phyloP scores from a whole-genome alignment of 2,113 vertebrate species.

The Grammomys dolichurus region DNA sequence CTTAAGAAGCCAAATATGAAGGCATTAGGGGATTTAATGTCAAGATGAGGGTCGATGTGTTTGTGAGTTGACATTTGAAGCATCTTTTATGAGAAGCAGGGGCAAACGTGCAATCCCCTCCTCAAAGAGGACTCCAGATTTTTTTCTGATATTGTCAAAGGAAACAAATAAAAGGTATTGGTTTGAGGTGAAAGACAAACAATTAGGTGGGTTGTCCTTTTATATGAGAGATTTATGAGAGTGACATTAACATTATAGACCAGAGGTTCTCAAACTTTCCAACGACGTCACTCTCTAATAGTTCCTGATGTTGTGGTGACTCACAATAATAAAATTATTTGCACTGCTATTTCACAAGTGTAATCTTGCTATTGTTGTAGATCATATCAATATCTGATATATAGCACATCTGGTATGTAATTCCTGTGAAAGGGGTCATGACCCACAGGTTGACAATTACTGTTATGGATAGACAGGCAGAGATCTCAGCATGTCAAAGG shows the following conservation, averaged over 20 bases:
- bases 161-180: not conserved
- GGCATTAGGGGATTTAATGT: slow-evolving; percentile 69
- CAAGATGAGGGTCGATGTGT: slow-evolving; percentile 19
- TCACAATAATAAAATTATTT: not conserved
- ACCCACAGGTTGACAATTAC: not conserved
- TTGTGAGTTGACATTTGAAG: slow-evolving; percentile 41
- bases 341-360: not conserved
- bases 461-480: not conserved
- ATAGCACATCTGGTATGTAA: not conserved
- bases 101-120: not conserved
- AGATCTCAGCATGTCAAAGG: not conserved
- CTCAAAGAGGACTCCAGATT: not conserved
- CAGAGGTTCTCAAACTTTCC: not conserved
- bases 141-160: not conserved
- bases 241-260: not conserved
- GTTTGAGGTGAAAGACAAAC: not conserved
- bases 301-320: not conserved
- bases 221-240: not conserved
- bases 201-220: not conserved
- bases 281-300: not conserved
- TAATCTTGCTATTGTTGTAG: not conserved
- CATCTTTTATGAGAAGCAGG: not conserved
- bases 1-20: slow-evolving; percentile 64
- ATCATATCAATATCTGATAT: not conserved
- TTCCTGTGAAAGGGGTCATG: not conserved